Evolutionary conservation across 2,113 vertebrate species (phyloP).

Genomic region (Podilymbus podiceps): DNA sequence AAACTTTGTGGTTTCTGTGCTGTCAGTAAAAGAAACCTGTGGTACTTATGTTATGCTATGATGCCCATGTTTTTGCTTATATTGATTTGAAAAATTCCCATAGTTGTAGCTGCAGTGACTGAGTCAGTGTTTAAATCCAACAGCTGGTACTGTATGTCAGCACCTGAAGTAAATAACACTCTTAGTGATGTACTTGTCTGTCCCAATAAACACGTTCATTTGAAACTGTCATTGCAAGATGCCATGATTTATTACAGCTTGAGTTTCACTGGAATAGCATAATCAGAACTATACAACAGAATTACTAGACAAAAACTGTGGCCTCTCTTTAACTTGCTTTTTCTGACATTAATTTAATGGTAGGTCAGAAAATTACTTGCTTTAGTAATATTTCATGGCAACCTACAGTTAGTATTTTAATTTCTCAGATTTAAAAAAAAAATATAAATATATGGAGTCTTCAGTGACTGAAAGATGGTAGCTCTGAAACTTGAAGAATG

Average conservation of each 20-base stretch:
- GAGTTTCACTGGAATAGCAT: constrained; percentile 20
- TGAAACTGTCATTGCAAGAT: constrained; percentile 69
- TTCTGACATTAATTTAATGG: not conserved
- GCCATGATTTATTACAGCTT: constrained; percentile 71
- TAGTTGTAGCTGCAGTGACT: constrained; percentile 45
- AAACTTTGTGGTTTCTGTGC: not conserved
- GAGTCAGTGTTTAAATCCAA: constrained; percentile 62
- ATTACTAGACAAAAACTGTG: not conserved
- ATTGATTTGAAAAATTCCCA: constrained; percentile 50
- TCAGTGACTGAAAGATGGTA: not conserved
- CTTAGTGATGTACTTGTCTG: constrained; percentile 71
- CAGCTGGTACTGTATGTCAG: constrained; percentile 65
- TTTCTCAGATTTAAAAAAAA: not conserved
- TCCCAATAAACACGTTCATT: constrained; percentile 70
- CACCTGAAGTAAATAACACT: constrained; percentile 70
- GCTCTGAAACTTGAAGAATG: not conserved
- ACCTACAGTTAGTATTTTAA: not conserved
- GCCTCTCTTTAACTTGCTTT: not conserved
- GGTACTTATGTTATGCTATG: not conserved
- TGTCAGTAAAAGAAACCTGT: not conserved
- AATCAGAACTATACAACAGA: not conserved
- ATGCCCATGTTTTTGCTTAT: not conserved
- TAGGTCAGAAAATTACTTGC: not conserved
- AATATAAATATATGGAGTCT: not conserved
- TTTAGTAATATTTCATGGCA: not conserved